phyloP scores from a whole-genome alignment of 2,888 invertebrate species.

The Copidosoma aretas region DNA sequence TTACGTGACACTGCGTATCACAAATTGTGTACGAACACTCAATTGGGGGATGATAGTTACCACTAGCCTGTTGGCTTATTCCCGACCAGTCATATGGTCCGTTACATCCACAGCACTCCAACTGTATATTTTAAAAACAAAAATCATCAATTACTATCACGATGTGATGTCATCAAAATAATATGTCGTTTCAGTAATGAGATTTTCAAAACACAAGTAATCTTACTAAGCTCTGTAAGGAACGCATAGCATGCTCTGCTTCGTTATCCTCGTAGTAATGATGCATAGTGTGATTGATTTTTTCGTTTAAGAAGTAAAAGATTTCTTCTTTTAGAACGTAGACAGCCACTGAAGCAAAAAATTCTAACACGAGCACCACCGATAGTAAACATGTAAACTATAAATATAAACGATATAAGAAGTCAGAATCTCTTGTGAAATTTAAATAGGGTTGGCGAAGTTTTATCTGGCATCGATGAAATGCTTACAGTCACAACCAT shows the following conservation, averaged over 20 bases:
- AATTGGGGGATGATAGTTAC: constrained; percentile 63
- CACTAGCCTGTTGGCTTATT: constrained; percentile 64
- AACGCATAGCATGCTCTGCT: constrained; percentile 66
- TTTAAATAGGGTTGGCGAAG: too few species aligned
- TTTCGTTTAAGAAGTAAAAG: constrained; percentile 57
- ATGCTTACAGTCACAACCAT: constrained; percentile 68
- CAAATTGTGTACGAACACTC: constrained; percentile 66
- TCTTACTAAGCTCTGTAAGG: constrained; percentile 66
- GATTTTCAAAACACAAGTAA: too few species aligned
- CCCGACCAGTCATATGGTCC: constrained; percentile 62
- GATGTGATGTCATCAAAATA: too few species aligned
- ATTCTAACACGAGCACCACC: constrained; percentile 68
- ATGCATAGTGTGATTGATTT: constrained; percentile 64
- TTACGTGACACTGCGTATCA: constrained; percentile 36
- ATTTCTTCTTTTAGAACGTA: constrained; percentile 66
- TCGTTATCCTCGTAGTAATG: constrained; percentile 59
- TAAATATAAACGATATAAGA: too few species aligned
- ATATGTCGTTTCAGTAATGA: too few species aligned
- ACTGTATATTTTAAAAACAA: constrained; percentile 45
- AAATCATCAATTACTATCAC: too few species aligned
- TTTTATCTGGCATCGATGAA: too few species aligned
- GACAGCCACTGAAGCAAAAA: constrained; percentile 67
- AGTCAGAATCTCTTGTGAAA: too few species aligned
- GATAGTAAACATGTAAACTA: constrained; percentile 67
- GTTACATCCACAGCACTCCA: constrained; percentile 61